Evolutionary conservation across 2,888 invertebrate genomes (phyloP).

Genomic region (Rapana venosa): DNA sequence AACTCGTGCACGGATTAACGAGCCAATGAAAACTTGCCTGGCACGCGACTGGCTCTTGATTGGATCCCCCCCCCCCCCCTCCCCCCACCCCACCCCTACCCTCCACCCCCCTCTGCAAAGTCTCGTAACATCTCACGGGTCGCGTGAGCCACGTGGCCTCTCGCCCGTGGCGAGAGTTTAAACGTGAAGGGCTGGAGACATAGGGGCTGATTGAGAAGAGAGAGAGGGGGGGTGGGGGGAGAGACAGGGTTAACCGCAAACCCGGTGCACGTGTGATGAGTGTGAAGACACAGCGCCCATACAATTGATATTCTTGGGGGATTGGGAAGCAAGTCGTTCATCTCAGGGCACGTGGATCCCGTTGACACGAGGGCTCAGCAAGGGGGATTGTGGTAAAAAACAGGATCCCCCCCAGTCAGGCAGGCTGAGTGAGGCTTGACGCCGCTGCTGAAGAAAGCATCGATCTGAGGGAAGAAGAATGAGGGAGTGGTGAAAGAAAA

Average conservation of each 20-base stretch:
- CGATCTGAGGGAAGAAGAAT: not conserved
- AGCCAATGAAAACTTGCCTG: not conserved
- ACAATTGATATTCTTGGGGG: not conserved
- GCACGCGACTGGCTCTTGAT: constrained; percentile 35
- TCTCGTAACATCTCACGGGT: constrained; percentile 38
- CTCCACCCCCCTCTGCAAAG: constrained; percentile 21
- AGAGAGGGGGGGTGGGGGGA: not conserved
- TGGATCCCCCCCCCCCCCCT: not conserved
- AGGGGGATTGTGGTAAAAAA: not conserved
- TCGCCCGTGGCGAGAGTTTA: constrained; percentile 3
- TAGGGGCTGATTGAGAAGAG: not conserved
- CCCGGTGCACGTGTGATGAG: not conserved
- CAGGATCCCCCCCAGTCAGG: not conserved
- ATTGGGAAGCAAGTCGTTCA: not conserved
- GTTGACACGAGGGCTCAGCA: not conserved
- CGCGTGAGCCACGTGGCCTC: constrained; percentile 45
- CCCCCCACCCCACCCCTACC: too few species aligned
- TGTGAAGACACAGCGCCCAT: not conserved
- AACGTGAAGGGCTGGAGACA: constrained; percentile 24
- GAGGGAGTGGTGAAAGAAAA: not conserved
- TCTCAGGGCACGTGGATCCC: not conserved
- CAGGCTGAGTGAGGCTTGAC: not conserved
- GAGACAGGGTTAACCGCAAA: constrained; percentile 6
- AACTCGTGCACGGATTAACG: constrained; percentile 35
- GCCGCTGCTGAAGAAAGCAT: too few species aligned